phyloP scores from a whole-genome alignment of 2,113 vertebrate species.

The Alligator mississippiensis region DNA sequence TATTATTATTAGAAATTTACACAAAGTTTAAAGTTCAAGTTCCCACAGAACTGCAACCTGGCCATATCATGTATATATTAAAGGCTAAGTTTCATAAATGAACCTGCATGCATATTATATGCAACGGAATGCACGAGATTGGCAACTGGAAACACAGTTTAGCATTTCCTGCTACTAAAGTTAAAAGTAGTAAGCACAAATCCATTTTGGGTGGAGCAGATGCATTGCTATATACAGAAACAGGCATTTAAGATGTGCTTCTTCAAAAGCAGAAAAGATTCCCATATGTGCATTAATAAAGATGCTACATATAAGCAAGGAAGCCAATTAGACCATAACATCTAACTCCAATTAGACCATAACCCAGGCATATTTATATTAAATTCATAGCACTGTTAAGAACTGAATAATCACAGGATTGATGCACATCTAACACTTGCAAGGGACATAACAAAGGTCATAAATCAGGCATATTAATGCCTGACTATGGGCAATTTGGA shows the following conservation, averaged over 20 bases:
- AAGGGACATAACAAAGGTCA: neutral
- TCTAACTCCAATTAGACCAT: neutral
- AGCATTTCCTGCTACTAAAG: slow-evolving; percentile 72
- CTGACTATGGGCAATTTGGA: neutral
- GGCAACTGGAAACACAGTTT: slow-evolving; percentile 70
- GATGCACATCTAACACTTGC: neutral
- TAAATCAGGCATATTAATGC: accelerated
- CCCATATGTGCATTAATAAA: neutral
- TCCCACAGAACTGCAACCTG: slow-evolving; percentile 67
- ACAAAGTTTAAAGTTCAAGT: slow-evolving; percentile 22
- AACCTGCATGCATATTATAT: slow-evolving; percentile 69
- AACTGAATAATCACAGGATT: neutral
- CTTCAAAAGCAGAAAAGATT: neutral
- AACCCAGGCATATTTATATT: accelerated
- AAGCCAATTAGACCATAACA: neutral
- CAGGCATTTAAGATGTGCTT: slow-evolving; percentile 47
- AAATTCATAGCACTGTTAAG: accelerated
- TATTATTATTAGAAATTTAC: slow-evolving; percentile 7
- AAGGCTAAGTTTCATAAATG: slow-evolving; percentile 50
- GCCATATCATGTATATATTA: slow-evolving; percentile 40
- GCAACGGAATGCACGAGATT: slow-evolving; percentile 71
- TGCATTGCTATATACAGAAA: slow-evolving; percentile 71
- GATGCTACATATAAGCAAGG: neutral
- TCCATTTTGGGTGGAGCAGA: slow-evolving; percentile 71
- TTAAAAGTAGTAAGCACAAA: slow-evolving; percentile 65